These are phyloP conservation scores for Chrysomallon squamiferum DNA, from an alignment of 1,140 invertebrate genomes.

Conservation along the genomic window DNA sequence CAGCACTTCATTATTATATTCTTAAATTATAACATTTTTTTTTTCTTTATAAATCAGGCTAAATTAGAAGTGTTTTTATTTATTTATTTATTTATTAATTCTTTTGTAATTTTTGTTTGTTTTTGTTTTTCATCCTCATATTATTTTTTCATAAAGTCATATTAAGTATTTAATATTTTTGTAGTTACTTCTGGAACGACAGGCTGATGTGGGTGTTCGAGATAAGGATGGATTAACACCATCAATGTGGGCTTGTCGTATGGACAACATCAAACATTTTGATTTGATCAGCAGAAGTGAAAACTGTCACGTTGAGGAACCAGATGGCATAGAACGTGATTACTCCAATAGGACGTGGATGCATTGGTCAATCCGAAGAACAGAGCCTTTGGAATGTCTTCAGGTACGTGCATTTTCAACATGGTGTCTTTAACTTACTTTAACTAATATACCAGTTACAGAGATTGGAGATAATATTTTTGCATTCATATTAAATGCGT, in stretches of 20 bases:
- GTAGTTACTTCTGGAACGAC: slow-evolving; percentile 51
- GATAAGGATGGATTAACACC: slow-evolving; percentile 62
- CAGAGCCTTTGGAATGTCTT: slow-evolving; percentile 61
- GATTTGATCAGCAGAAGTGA: slow-evolving; percentile 47
- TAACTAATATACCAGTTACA: neutral
- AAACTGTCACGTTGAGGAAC: slow-evolving; percentile 40
- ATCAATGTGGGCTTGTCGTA: slow-evolving; percentile 63
- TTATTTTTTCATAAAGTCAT: too few relatives aligned
- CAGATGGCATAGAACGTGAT: slow-evolving; percentile 59
- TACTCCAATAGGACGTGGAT: slow-evolving; percentile 61
- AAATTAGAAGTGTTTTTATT: too few relatives aligned
- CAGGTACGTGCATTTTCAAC: slow-evolving; percentile 44
- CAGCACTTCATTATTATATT: too few relatives aligned
- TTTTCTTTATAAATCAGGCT: too few relatives aligned
- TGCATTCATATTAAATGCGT: too few relatives aligned
- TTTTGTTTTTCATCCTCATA: too few relatives aligned
- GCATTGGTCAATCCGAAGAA: slow-evolving; percentile 61
- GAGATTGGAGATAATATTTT: too few relatives aligned
- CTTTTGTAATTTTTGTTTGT: too few relatives aligned
- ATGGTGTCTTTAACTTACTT: too few relatives aligned
- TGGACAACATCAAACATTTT: slow-evolving; percentile 62
- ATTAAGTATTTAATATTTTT: too few relatives aligned
- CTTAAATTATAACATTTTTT: too few relatives aligned
- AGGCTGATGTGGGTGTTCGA: slow-evolving; percentile 43
- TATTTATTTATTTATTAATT: too few relatives aligned